phyloP scores from a whole-genome alignment of 2,888 invertebrate species.

The Philereme transversata region DNA sequence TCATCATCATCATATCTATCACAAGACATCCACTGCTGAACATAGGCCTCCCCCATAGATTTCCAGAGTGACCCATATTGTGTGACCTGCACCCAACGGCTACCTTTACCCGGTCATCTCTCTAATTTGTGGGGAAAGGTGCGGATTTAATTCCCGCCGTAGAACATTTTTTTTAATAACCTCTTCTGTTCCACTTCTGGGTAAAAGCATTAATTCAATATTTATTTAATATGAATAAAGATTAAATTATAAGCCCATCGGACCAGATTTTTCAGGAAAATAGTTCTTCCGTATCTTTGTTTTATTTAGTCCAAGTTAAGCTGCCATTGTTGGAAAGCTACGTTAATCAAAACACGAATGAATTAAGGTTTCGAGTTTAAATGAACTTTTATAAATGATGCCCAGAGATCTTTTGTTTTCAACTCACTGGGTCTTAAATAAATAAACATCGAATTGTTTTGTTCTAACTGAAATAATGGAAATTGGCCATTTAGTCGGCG shows the following conservation, averaged over 20 bases:
- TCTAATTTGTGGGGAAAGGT: too few species aligned
- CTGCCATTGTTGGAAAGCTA: conserved; percentile 10
- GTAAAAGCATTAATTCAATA: too few species aligned
- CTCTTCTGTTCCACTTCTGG: too few species aligned
- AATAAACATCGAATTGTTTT: conserved; percentile 7
- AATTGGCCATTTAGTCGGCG: neutral
- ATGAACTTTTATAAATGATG: conserved; percentile 25
- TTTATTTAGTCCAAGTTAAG: neutral
- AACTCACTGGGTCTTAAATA: conserved; percentile 15
- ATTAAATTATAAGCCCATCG: neutral
- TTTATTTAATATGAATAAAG: too few species aligned
- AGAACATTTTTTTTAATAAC: too few species aligned
- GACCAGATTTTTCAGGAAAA: neutral
- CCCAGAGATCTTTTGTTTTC: conserved; percentile 13
- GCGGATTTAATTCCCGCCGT: too few species aligned
- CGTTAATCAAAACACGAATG: conserved; percentile 23
- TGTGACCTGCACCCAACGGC: too few species aligned
- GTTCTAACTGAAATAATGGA: conserved; percentile 1
- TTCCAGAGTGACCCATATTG: too few species aligned
- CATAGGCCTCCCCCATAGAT: too few species aligned
- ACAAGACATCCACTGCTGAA: too few species aligned
- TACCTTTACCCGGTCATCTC: too few species aligned
- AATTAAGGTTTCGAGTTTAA: conserved; percentile 25
- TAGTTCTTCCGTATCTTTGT: neutral
- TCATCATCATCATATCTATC: too few species aligned